Evolutionary conservation across 2,797 vertebrate genomes (phyloP), one percentile per base, ranked within the genome.

Genomic region (Enteromius treurensis): DNA sequence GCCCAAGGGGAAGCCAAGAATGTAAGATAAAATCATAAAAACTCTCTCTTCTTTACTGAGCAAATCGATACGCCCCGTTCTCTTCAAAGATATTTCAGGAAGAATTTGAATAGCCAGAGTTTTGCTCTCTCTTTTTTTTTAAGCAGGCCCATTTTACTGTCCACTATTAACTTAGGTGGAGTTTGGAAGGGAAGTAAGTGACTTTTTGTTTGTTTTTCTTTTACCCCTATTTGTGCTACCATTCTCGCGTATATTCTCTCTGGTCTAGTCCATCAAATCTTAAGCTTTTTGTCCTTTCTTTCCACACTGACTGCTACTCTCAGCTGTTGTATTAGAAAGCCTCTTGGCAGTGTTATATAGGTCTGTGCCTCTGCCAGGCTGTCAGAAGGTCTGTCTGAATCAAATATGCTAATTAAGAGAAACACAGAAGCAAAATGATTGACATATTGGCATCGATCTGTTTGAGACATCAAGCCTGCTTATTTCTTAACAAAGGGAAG

Each of bases 11-110:
- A 68, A 58, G 81, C 62, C 81, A 82, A 76, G 73, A 82, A 68
- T 76, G 71, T 32, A 42, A 77, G 73, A 82, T 82, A 82, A 58
- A 82, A 82, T 82, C 81, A 82, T 82, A 82, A 76, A 82, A 76
- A 73, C 73, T 77, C 49, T 77, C 73, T 42, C 47, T 82, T 77
- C 81, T 77, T 82, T 82, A 64, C 60, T 32, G 60, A 67, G 32
- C 32, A 67, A 82, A n/a, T 82, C 81, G 6, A 76, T 76, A 68
- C 7, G 6, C 32, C 49, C 71, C 55, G 60, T 76, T 76, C 34
- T 11, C 81, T 82, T 75, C 62, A 82, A 68, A 82, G 81, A 82
- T 76, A 68, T 82, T 67, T 76, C 60, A 74, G 62, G 60, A 67
- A 23, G 34, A 76, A 82, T 82, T 67, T 68, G 73, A 82, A 82